Evolutionary conservation across 23 tunicate genomes (phyloP).

Genomic region (Pegea sp.): DNA sequence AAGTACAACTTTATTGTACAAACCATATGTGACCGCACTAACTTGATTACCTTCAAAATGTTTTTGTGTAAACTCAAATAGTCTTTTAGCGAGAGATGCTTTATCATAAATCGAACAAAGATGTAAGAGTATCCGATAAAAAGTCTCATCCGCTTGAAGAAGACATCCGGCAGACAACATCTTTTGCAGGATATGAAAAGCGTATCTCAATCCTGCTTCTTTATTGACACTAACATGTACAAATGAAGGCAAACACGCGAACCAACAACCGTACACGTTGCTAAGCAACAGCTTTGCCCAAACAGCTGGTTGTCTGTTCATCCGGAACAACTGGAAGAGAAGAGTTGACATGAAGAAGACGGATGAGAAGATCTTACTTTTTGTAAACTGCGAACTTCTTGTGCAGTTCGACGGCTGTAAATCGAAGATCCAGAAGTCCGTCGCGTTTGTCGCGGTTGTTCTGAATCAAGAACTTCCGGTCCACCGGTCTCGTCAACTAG

Average conservation of each 20-base stretch:
- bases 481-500: slow-evolving; percentile 12
- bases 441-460: slow-evolving; percentile 6
- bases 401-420: slow-evolving; percentile 49
- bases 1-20: slow-evolving; percentile 78
- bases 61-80: slow-evolving; percentile 42
- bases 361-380: slow-evolving; percentile 15
- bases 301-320: slow-evolving; percentile 24
- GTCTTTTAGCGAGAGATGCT: slow-evolving; percentile 55
- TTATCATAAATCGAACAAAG: slow-evolving; percentile 48
- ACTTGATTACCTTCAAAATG: slow-evolving; percentile 29
- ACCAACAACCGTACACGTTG: slow-evolving; percentile 68
- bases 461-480: background rate
- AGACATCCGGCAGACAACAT: slow-evolving; percentile 34
- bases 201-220: slow-evolving; percentile 46
- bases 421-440: slow-evolving; percentile 26
- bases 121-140: slow-evolving; percentile 58
- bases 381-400: slow-evolving; percentile 42
- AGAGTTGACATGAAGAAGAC: background rate
- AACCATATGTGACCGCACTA: slow-evolving; percentile 81
- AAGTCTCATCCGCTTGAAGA: slow-evolving; percentile 70
- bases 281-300: slow-evolving; percentile 60
- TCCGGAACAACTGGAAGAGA: slow-evolving; percentile 26
- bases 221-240: slow-evolving; percentile 20
- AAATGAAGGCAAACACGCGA: slow-evolving; percentile 57
- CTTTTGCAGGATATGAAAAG: slow-evolving; percentile 26